phyloP scores from a whole-genome alignment of 2,797 vertebrate genomes.

The Microctenopoma stevenorrisi region DNA sequence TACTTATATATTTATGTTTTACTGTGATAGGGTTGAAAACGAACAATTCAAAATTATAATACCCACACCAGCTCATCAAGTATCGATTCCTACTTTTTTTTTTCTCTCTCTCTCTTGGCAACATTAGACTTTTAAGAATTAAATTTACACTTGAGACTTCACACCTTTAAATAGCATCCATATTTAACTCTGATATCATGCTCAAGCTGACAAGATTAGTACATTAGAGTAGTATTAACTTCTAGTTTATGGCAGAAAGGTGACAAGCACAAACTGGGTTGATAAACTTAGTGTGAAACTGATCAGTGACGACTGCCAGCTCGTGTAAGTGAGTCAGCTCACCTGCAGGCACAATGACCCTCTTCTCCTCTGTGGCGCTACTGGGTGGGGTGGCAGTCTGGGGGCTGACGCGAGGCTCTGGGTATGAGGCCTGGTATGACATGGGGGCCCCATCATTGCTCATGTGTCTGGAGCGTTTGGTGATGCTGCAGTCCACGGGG shows the following conservation, averaged over 20 bases:
- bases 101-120: neutral
- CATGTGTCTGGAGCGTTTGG: conserved; percentile 83
- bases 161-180: conserved; percentile 10
- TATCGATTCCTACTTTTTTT: neutral
- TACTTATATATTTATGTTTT: neutral
- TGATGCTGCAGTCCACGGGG: conserved; percentile 83
- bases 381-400: conserved; percentile 75
- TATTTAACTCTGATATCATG: conserved; percentile 4
- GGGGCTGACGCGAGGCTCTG: conserved; percentile 81
- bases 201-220: neutral
- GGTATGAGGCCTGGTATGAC: conserved; percentile 81
- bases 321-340: conserved; percentile 15
- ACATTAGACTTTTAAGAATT: neutral
- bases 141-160: conserved; percentile 8
- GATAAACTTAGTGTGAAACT: neutral
- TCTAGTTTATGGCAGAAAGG: neutral
- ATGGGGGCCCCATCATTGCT: conserved; percentile 80
- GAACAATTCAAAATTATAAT: conserved; percentile 14
- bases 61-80: neutral
- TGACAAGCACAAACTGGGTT: neutral
- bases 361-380: conserved; percentile 85
- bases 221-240: neutral
- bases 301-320: neutral
- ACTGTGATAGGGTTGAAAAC: neutral
- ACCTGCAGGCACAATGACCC: conserved; percentile 89